phyloP scores from a whole-genome alignment of 2,113 vertebrate species.

The Ptilonorhynchus violaceus region DNA sequence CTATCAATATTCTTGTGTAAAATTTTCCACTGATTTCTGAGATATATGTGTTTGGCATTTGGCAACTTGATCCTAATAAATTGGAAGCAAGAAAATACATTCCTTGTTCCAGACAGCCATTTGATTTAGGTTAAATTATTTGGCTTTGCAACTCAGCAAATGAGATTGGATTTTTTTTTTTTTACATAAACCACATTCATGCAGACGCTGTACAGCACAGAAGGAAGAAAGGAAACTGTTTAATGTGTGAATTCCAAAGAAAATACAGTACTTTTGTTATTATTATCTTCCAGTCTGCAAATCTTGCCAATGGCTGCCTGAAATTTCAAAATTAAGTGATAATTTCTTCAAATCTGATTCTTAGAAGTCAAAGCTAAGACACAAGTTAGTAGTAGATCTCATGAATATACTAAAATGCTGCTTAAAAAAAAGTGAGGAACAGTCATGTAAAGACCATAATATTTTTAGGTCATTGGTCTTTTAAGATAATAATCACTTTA shows the following conservation, averaged over 20 bases:
- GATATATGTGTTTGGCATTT: not conserved
- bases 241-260: conserved; percentile 47
- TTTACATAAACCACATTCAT: conserved; percentile 36
- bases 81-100: not conserved
- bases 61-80: conserved; percentile 2
- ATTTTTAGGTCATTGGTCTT: not conserved
- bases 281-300: conserved; percentile 36
- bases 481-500: not conserved
- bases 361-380: not conserved
- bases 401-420: not conserved
- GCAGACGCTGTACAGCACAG: not conserved
- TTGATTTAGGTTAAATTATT: conserved; percentile 54
- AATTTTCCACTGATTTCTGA: not conserved
- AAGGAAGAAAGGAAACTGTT: conserved; percentile 38
- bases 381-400: not conserved
- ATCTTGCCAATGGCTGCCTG: conserved; percentile 22
- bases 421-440: not conserved
- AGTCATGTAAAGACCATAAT: not conserved
- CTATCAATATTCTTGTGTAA: not conserved
- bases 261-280: conserved; percentile 36
- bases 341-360: conserved; percentile 35
- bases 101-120: not conserved
- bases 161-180: not conserved
- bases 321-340: conserved; percentile 41
- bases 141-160: conserved; percentile 26